Evolutionary conservation across 2,113 vertebrate species (phyloP), one percentile per base, ranked within the genome.

Genomic region (Zapus hudsonius): DNA sequence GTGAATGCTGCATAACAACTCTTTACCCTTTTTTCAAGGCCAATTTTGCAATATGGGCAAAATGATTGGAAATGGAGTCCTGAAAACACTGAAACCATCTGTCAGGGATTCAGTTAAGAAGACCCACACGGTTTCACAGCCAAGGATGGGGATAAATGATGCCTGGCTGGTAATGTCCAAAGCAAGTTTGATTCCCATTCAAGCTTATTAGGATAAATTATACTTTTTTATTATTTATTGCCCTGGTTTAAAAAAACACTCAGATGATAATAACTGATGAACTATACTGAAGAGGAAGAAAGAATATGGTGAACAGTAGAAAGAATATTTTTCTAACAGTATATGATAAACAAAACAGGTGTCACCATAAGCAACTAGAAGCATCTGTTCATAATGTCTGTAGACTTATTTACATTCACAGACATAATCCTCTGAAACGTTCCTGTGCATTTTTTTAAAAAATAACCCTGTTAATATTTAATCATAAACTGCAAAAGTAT

Each of bases 71-170:
- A 98, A 98, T 96, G 95, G 95, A 98, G 96, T 97, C 97, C 97
- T 97, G 97, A 97, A 98, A 98, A 98, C 82, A 92, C 98, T 97
- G 97, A 98, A 98, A 98, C 98, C 98, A 98, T 98, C 98, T 98
- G 98, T 98, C 98, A 98, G 97, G 97, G 98, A 97, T 97, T 98
- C 96, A 5, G 98, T 97, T 98, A 98, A 98, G 97, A 98, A 98
- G 98, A 98, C 97, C 96, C 97, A 98, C 96, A 96, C 97, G 97
- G 97, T 97, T 98, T 97, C 95, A 95, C 96, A 97, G 98, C 98
- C 98, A 98, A 98, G 97, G 97, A 97, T 97, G 83, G 92, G 97
- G 88, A 98, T 98, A 98, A 98, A 98, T 98, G 98, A 98, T 97
- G 97, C 97, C 97, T 97, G 96, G 97, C 97, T 98, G 95, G 93